Conservation (phyloP, 2,113 vertebrate genomes). For the Sciurus niger region DNA sequence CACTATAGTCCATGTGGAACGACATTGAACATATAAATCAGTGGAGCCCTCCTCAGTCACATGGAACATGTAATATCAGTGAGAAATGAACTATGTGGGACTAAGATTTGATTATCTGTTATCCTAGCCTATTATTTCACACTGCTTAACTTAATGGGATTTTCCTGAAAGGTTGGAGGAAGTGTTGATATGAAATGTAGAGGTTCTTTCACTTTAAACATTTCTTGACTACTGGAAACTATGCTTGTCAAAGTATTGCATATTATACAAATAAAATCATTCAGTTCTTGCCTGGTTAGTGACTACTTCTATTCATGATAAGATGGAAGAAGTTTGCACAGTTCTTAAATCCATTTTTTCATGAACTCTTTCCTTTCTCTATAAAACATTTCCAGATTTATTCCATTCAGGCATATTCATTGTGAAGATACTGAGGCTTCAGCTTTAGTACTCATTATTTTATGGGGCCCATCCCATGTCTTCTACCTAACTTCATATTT, state of each 20-base stretch:
- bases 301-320: not conserved
- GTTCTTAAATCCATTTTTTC: not conserved
- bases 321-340: not conserved
- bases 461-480: not conserved
- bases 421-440: not conserved
- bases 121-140: not conserved
- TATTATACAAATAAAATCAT: not conserved
- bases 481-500: not conserved
- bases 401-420: not conserved
- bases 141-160: not conserved
- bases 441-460: not conserved
- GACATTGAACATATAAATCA: not conserved
- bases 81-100: not conserved
- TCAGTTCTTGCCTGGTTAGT: not conserved
- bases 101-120: not conserved
- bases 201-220: not conserved
- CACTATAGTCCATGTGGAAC: not conserved
- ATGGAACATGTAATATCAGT: not conserved
- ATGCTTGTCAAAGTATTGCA: not conserved
- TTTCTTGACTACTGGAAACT: not conserved
- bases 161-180: not conserved
- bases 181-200: not conserved
- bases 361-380: not conserved
- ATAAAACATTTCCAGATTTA: not conserved
- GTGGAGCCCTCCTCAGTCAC: not conserved